Evolutionary conservation across 2,797 vertebrate species (phyloP), one percentile per base, ranked within the genome.

Genomic region (Anomalospiza imberbis): DNA sequence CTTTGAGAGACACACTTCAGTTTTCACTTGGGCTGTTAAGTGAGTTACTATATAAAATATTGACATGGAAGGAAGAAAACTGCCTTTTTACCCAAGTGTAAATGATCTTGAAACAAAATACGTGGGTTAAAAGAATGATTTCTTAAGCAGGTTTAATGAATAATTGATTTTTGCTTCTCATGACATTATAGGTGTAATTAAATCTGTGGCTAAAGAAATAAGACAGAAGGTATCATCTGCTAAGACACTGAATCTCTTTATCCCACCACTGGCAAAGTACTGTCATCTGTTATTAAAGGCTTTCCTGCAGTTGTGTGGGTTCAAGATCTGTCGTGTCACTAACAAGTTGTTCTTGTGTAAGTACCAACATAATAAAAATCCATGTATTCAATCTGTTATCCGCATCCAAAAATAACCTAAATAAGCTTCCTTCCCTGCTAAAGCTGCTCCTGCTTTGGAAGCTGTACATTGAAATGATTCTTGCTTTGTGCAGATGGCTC

Each of bases 101-200:
- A 94, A 83, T 88, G 90, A 94, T 96, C 93, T 96, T 94, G 97
- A 97, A 98, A 96, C 91, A 88, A 93, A 95, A 97, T 93, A 96
- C 85, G 3, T 45, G 74, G 74, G 62, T 53, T 70, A 50, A 92
- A 93, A 88, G 66, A 90, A 77, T 60, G 55, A 83, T 87, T 81
- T 90, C 86, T 90, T 94, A 91, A 68, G 47, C 13, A 13, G 32
- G 63, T 91, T 88, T 88, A 81, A 79, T 94, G 92, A 97, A 95
- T 97, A 93, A 96, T 94, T 94, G 79, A 95, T 91, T 94, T 87
- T 91, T 96, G 48, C 68, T 94, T 93, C 94, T 90, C 57, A 31
- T 95, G 89, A 89, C 73, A 51, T 91, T 94, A 71, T 61, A 65
- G 15, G 22, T 78, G 76, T 97, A 97, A 98, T 95, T 94, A 94